Evolutionary conservation across 2,888 invertebrate genomes (phyloP), one percentile per base, ranked within the genome.

Genomic region (Phorcus lineatus): DNA sequence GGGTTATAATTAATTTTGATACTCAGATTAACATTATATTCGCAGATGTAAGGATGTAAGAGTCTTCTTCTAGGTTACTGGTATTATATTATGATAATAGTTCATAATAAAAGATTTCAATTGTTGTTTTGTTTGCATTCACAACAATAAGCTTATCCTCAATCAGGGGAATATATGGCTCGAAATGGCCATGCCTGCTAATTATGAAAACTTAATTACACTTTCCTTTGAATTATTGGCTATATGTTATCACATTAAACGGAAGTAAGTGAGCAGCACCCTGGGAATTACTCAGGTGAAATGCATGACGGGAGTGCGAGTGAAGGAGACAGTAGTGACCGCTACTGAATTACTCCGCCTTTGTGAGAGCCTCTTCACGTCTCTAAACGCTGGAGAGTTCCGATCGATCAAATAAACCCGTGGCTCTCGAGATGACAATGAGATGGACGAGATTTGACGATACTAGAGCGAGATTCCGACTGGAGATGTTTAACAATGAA

Each of bases 321-420:
- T 70, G 16, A 40, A 70, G 70, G 28, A 36, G 36, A 19, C 28
- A 36, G 19, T 31, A 40, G 40, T 70, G 70, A 70, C 70, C 70
- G 70, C 70, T 40, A 19, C 31, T 70, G 70, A 36, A 70, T 70
- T 70, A 36, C 36, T 17, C 16, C 31, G 28, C 70, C 19, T 19
- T 36, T 31, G 28, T 19, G 70, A 70, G 70, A 70, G 70, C 11
- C 70, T 70, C 70, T 70, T 70, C 70, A 70, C 70, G 70, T 70
- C 40, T 70, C 70, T 70, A 70, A 70, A 70, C 19, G 70, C n/a
- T 70, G 70, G 70, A 70, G 70, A 70, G 70, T 70, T 70, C 31
- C 70, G 70, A 70, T 70, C 70, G 70, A 70, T 70, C 70, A 70
- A 70, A 70, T 70, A 70, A 70, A 70, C 70, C 70, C 70, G 19